These are phyloP conservation scores for Ibycter americanus DNA, from an alignment of 2,797 vertebrate genomes.

Conservation along the genomic window DNA sequence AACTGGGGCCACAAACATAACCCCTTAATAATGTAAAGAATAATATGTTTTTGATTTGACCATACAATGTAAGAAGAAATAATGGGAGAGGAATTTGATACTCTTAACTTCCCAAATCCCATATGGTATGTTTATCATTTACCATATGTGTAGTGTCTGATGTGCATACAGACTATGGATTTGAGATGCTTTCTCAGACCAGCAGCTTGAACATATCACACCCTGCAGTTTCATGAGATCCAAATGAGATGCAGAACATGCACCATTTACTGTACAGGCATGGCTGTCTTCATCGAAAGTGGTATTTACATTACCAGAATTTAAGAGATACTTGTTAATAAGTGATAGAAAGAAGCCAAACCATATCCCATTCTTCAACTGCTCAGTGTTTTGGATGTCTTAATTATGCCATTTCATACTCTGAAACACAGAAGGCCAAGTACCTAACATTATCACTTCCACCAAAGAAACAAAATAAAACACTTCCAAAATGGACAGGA, in stretches of 20 bases:
- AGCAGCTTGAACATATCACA: not conserved
- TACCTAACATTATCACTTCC: not conserved
- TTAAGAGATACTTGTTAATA: slow-evolving; percentile 1
- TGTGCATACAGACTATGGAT: slow-evolving; percentile 1
- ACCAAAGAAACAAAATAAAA: not conserved
- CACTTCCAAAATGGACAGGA: not conserved
- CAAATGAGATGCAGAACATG: slow-evolving; percentile 21
- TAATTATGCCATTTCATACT: not conserved
- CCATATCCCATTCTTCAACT: not conserved
- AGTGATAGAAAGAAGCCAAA: not conserved
- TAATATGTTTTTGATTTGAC: slow-evolving; percentile 51
- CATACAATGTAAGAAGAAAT: slow-evolving; percentile 32
- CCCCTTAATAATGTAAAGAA: slow-evolving; percentile 22
- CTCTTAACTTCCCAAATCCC: slow-evolving; percentile 41
- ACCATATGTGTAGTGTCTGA: slow-evolving; percentile 45
- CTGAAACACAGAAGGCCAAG: not conserved
- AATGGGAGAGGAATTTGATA: slow-evolving; percentile 20
- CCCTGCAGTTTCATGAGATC: not conserved
- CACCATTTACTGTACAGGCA: not conserved
- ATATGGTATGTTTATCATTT: slow-evolving; percentile 50
- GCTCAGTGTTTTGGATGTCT: not conserved
- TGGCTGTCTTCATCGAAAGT: not conserved
- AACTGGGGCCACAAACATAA: slow-evolving; percentile 22
- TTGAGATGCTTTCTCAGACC: not conserved
- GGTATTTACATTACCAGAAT: not conserved